Conservation (phyloP, 2,888 invertebrate species). For the Mesorhabditis belari region DNA sequence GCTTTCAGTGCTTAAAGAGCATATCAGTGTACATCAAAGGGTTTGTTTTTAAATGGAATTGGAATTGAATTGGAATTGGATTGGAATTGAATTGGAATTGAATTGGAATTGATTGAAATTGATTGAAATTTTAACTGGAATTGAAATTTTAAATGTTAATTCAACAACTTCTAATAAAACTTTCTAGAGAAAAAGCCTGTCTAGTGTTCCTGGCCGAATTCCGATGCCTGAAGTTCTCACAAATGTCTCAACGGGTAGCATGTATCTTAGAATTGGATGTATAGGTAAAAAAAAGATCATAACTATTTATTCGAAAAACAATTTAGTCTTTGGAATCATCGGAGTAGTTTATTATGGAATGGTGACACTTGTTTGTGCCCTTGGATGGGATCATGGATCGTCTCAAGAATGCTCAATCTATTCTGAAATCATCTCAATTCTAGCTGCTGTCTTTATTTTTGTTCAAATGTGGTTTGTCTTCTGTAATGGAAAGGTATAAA, state of each 20-base stretch:
- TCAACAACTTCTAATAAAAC: too few species aligned
- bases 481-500: conserved; percentile 35
- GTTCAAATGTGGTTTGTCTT: conserved; percentile 42
- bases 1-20: conserved; percentile 1
- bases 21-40: conserved; percentile 1
- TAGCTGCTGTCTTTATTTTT: conserved; percentile 27
- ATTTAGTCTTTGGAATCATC: conserved; percentile 34
- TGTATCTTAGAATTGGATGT: conserved; percentile 36
- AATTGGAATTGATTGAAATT: not conserved
- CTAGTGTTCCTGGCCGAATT: too few species aligned
- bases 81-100: not conserved
- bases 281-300: conserved; percentile 15
- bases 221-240: conserved; percentile 20
- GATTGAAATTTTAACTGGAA: not conserved
- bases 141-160: not conserved
- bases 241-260: conserved; percentile 36
- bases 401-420: conserved; percentile 14
- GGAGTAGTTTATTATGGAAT: conserved; percentile 31
- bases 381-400: conserved; percentile 29
- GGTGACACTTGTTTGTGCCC: conserved; percentile 21
- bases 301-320: not conserved
- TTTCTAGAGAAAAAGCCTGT: too few species aligned
- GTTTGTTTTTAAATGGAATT: not conserved
- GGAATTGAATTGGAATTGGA: not conserved
- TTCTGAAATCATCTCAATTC: conserved; percentile 16